Base-by-base conservation (phyloP, 2,888 invertebrate genomes). In the Catocala sponsa region DNA sequence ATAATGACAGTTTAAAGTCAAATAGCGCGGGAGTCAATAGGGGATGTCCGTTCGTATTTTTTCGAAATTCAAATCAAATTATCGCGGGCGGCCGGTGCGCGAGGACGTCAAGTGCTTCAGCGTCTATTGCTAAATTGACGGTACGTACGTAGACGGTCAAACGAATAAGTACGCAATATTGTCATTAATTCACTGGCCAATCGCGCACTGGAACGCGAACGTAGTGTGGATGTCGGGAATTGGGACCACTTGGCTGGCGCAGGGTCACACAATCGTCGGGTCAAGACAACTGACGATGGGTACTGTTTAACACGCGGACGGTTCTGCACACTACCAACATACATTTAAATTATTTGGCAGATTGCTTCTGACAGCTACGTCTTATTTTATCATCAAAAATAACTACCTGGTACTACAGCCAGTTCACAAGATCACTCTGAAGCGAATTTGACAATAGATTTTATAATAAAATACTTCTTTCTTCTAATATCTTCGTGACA, bases 151-250 rank as follows among this genome's bases (percentile, higher is more conserved):
- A 86, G 89, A 88, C 86, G 89, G 85, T 88, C 89, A 88, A 88
- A 89, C 85, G 89, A 90, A 89, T 89, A 90, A 90, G 87, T 85
- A 87, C 84, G 87, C 85, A 82, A 86, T 88, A 90, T 88, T 87
- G 85, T 84, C 82, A 84, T 89, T 92, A 92, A 94, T 89, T 90
- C 84, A 70, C 84, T 79, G 86, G 78, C 94, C 94, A 94, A 94
- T 94, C 63, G 89, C 83, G 82, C 64, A 74, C 75, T 69, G 74
- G 70, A 77, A 80, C 79, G 74, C 59, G 68, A 70, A 65, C 72
- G 74, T 70, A 77, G 83, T 80, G 83, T 85, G 82, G 85, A 84
- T 81, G 87, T 74, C 66, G 80, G 73, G 89, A 92, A 93, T 92
- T 94, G 89, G 88, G 90, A 86, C 87, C 91, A 92, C 89, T 92